Evolutionary conservation across 2,888 invertebrate species (phyloP).

Genomic region (Leuctra nigra): DNA sequence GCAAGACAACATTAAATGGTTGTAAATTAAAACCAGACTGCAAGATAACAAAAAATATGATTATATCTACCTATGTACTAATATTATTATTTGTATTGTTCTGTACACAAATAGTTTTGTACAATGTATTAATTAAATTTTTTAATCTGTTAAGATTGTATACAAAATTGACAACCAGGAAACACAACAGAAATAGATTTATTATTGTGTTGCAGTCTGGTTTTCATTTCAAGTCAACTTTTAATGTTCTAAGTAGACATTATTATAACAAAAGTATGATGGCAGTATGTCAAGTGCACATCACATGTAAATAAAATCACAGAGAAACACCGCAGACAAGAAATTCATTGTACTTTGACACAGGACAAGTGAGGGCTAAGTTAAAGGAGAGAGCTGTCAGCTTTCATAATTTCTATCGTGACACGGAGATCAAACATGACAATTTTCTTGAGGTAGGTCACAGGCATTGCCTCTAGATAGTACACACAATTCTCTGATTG

Average conservation of each 20-base stretch:
- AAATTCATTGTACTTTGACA: no score
- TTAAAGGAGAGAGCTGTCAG: no score
- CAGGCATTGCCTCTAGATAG: no score
- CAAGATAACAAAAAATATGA: conserved; percentile 27
- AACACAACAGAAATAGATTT: conserved; percentile 27
- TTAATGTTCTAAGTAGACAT: conserved; percentile 4
- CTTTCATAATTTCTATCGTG: no score
- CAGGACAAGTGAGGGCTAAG: no score
- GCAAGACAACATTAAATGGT: no score
- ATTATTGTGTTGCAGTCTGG: conserved; percentile 14
- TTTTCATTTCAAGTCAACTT: conserved; percentile 6
- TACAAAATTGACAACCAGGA: conserved; percentile 33
- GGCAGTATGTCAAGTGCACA: no score
- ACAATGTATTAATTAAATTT: conserved; percentile 36
- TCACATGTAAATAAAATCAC: conserved; percentile 6
- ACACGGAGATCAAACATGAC: no score
- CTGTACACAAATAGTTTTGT: conserved; percentile 57
- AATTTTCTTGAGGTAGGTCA: no score
- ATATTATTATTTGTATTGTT: conserved; percentile 47
- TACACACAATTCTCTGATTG: no score
- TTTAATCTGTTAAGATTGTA: conserved; percentile 26
- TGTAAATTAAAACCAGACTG: conserved; percentile 22
- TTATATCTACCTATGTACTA: conserved; percentile 21
- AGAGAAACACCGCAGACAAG: no score
- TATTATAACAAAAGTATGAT: no score